Evolutionary conservation across 2,797 vertebrate genomes (phyloP), one percentile per base, ranked within the genome.

Genomic region (Rhabdomys pumilio): DNA sequence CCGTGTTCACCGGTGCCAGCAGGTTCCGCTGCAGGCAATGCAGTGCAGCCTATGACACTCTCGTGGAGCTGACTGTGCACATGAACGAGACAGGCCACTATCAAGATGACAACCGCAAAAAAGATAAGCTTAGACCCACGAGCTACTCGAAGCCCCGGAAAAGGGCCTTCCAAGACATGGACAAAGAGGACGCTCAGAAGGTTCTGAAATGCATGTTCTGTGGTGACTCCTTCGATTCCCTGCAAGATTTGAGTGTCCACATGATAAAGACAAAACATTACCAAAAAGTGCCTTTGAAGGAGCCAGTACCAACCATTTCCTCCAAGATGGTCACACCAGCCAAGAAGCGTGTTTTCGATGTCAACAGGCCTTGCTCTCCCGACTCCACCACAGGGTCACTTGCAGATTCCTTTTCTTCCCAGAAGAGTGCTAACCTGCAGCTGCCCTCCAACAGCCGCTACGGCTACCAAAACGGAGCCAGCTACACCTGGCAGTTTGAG

Each of bases 201-300:
- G 99, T 99, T 83, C 98, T 99, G 87, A 99, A 99, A 94, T 99
- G 99, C 95, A 99, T 99, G 99, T 99, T 99, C 98, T 99, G 99
- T 50, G 99, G 99, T 63, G 99, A 99, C 98, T 99, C 99, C 65
- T 99, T 99, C 89, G 99, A 99, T 97, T 99, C 99, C 11, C 99
- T 99, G 94, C 99, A 99, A 98, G 99, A 99, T 96, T 94, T 99
- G 98, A 99, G 99, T 0, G 99, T 99, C 97, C 99, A 99, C 96
- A 99, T 99, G 99, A 99, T 99, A 89, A 99, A 99, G 99, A 99
- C 99, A 77, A 99, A 99, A 98, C 99, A 99, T 99, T 99, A 99
- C 99, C 99, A 99, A 99, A 99, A 99, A 99, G 99, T 99, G 99
- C 99, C 99, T 99, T 99, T 99, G 98, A 99, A 99, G 99, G 99